Conservation (phyloP, 2,113 vertebrate genomes). For the Gallinago paraguaiae region DNA sequence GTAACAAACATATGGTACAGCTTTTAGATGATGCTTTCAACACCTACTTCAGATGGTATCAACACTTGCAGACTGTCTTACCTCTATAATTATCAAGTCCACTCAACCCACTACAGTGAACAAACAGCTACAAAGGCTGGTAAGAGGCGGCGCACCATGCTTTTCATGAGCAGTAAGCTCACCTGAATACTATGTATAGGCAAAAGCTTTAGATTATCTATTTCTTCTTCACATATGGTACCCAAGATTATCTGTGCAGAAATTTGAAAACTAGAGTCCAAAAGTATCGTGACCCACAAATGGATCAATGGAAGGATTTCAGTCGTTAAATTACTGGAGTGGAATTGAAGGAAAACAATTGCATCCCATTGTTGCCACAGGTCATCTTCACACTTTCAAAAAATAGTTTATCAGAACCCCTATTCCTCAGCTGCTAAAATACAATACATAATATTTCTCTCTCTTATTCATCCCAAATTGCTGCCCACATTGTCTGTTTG, state of each 20-base stretch:
- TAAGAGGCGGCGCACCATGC: not conserved
- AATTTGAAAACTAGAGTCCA: not conserved
- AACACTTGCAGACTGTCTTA: not conserved
- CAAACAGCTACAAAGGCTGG: not conserved
- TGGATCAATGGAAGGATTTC: not conserved
- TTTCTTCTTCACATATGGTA: not conserved
- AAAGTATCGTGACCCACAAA: accelerated
- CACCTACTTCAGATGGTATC: conserved; percentile 24
- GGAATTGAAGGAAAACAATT: not conserved
- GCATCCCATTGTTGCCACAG: not conserved
- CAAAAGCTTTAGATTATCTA: not conserved
- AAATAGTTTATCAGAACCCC: not conserved
- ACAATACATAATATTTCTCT: not conserved
- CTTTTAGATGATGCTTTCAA: conserved; percentile 35
- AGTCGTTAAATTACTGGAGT: not conserved
- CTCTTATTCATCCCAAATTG: not conserved
- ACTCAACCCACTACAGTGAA: not conserved
- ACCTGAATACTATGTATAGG: not conserved
- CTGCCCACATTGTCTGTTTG: not conserved
- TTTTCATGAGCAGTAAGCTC: not conserved
- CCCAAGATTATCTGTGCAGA: not conserved
- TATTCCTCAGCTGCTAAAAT: not conserved
- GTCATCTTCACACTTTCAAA: not conserved
- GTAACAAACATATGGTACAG: conserved; percentile 1
- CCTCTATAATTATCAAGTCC: conserved; percentile 42